Evolutionary conservation across 2,797 vertebrate species (phyloP).

Genomic region (Eutrigla gurnardus): DNA sequence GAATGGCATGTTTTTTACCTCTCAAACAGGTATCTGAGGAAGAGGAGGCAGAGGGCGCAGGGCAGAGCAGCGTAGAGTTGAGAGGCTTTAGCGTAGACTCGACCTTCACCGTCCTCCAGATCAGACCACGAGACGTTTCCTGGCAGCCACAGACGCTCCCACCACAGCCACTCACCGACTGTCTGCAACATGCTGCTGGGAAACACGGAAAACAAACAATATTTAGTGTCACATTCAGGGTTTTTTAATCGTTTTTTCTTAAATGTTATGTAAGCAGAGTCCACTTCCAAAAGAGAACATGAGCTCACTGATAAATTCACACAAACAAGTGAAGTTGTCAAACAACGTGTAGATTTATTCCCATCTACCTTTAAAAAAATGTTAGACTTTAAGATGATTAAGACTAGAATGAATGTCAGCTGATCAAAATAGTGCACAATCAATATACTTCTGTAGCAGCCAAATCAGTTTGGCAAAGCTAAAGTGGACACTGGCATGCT

Average conservation of each 20-base stretch:
- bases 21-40: constrained; percentile 88
- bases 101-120: constrained; percentile 87
- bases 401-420: background rate
- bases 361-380: background rate
- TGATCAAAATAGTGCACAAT: background rate
- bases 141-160: constrained; percentile 93
- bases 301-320: background rate
- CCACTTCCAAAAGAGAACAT: background rate
- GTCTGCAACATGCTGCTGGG: constrained; percentile 85
- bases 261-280: background rate
- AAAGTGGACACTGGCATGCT: background rate
- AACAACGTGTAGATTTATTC: background rate
- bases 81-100: constrained; percentile 87
- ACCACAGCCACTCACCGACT: constrained; percentile 91
- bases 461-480: background rate
- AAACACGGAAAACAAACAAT: constrained; percentile 3
- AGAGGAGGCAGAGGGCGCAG: constrained; percentile 85
- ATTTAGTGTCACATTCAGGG: background rate
- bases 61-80: constrained; percentile 88
- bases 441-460: background rate
- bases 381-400: background rate
- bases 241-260: background rate
- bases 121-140: constrained; percentile 88
- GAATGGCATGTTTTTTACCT: constrained; percentile 79
- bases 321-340: background rate